Conservation (phyloP, 2,113 vertebrate species). For the Rostratula benghalensis region DNA sequence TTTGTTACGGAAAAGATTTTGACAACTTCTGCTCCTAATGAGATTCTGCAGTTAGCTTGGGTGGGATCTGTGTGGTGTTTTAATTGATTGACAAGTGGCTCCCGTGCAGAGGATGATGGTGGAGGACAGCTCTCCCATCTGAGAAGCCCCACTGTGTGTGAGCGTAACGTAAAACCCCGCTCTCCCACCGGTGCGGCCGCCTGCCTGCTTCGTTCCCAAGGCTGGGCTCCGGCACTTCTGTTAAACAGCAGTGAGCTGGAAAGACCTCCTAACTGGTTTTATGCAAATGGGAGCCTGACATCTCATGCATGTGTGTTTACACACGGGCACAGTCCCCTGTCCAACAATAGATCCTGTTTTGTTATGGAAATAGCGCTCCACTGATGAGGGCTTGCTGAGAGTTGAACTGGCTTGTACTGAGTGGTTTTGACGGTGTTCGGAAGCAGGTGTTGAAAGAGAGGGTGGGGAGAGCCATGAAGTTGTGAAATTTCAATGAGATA, state of each 20-base stretch:
- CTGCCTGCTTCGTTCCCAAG: constrained; percentile 8
- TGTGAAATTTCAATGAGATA: background rate
- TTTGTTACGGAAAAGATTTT: background rate
- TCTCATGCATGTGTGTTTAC: background rate
- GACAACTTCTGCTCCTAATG: background rate
- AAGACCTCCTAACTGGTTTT: constrained; percentile 11
- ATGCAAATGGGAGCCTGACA: background rate
- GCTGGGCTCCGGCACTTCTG: background rate
- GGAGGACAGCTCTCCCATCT: background rate
- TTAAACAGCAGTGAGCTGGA: constrained; percentile 45
- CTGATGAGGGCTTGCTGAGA: background rate
- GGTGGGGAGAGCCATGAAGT: background rate
- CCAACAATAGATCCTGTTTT: constrained; percentile 16
- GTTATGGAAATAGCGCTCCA: constrained; percentile 30
- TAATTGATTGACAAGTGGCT: background rate
- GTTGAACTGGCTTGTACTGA: background rate
- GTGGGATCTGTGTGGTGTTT: background rate
- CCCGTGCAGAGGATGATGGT: background rate
- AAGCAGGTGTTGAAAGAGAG: background rate
- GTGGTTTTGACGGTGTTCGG: background rate
- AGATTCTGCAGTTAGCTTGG: background rate
- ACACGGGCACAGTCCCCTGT: background rate
- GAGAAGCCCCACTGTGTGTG: background rate
- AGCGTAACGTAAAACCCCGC: background rate
- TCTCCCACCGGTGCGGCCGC: background rate